Base-by-base conservation (phyloP, 1,140 invertebrate species). In the Halesus radiatus region DNA sequence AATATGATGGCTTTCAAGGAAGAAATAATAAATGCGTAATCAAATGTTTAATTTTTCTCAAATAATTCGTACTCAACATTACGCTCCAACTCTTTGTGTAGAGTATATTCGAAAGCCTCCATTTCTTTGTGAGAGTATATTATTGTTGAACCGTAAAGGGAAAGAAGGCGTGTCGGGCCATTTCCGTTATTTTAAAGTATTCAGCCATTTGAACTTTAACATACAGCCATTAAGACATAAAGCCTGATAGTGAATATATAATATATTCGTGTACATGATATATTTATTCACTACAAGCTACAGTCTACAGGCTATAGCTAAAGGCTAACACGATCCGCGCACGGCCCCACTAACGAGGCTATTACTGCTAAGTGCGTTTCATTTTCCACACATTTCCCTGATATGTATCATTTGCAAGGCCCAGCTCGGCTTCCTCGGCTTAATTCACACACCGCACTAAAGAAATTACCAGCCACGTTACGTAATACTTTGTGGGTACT, bases 351-450 rank as follows among this genome's bases (percentile, higher is more conserved):
- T 76, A 76, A 76, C 52, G 74, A 76, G 74, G 74, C 74, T 76
- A 62, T 76, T 76, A 76, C 58, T 7, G 58, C 58, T 76, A 76
- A 76, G 74, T 54, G 58, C 54, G 20, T 54, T 76, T 62, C 56
- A 76, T 76, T 76, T 76, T 76, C 74, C 74, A 62, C 54, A 52
- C 74, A 62, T 76, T 76, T 54, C 54, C 52, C 26, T 76, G 56
- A 54, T 54, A 52, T 29, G 45, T 76, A 54, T 45, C 54, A 52
- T 76, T 62, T 52, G 16, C 32, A 45, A 45, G 53, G 20, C 13
- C 15, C 23, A n/a, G 32, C 52, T 22, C 26, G 32, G 52, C 72
- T 50, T 72, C 22, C 37, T 23, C 20, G 29, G 45, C 6, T 37
- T 50, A 20, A 72, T 50, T 50, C 68, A 50, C n/a, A 72, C 18